Conservation (phyloP, 2,113 vertebrate species). For the Perca flavescens region DNA sequence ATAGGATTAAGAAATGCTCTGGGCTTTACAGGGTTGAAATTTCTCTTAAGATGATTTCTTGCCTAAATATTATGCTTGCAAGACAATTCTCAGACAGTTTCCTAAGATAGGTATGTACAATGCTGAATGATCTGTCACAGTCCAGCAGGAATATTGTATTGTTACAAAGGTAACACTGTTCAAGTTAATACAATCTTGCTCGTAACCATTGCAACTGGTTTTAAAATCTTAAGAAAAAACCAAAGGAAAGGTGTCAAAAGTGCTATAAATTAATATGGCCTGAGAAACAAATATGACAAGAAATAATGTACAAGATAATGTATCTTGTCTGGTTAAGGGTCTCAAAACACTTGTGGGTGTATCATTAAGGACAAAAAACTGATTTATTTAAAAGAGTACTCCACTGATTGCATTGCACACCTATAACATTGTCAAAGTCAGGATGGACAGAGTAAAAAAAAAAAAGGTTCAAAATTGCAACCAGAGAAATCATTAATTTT, state of each 20-base stretch:
- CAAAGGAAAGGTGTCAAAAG: background rate
- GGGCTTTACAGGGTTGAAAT: background rate
- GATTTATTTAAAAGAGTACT: background rate
- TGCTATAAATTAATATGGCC: background rate
- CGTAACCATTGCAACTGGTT: background rate
- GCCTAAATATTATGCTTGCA: background rate
- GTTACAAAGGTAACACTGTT: constrained; percentile 22
- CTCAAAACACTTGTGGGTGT: background rate
- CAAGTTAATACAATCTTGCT: background rate
- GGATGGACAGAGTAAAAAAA: background rate
- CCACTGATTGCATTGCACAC: background rate
- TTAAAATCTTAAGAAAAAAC: background rate
- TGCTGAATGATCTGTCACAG: background rate
- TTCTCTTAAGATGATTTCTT: background rate
- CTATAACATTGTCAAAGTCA: background rate
- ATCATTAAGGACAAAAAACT: background rate
- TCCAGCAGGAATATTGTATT: background rate
- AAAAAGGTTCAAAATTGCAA: background rate
- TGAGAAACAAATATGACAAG: background rate
- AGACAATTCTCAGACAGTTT: background rate
- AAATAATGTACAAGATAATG: background rate
- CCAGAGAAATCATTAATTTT: background rate
- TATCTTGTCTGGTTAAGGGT: background rate
- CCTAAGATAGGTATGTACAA: background rate
- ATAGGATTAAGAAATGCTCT: no score